These are phyloP conservation scores for Ciconia stormi DNA, from an alignment of 2,113 vertebrate species.

Conservation along the genomic window DNA sequence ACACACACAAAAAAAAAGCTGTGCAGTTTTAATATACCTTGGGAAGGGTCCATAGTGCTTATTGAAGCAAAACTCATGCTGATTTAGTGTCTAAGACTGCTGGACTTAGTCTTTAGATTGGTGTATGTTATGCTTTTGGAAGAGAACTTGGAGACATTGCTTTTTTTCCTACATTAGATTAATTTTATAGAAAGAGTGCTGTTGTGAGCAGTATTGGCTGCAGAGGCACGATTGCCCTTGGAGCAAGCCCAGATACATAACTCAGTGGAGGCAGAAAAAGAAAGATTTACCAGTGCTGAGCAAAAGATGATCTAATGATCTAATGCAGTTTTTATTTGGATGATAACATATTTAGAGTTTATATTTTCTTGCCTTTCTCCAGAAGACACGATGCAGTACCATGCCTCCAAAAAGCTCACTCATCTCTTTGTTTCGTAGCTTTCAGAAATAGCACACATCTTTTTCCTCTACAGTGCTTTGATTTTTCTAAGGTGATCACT, in stretches of 20 bases:
- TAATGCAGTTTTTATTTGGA: not conserved
- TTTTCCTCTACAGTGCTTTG: not conserved
- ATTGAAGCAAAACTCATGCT: not conserved
- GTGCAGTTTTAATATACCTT: not conserved
- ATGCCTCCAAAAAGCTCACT: not conserved
- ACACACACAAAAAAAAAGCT: not conserved
- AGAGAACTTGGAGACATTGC: not conserved
- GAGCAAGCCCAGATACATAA: not conserved
- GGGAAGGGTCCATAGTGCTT: not conserved
- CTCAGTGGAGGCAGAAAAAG: not conserved
- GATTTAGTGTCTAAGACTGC: not conserved
- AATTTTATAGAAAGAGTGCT: not conserved
- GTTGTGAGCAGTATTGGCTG: not conserved
- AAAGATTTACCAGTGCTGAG: not conserved
- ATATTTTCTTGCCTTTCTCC: not conserved
- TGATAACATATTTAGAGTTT: not conserved
- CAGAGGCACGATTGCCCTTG: not conserved
- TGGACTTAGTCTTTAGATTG: not conserved
- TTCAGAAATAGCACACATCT: not conserved
- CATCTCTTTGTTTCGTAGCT: not conserved
- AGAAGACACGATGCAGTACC: not conserved
- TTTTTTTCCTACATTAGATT: not conserved
- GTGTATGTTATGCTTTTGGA: not conserved
- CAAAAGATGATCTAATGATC: not conserved
- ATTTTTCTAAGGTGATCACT: not conserved